Evolutionary conservation across 2,797 vertebrate genomes (phyloP), one percentile per base, ranked within the genome.

Genomic region (Hybognathus amarus): DNA sequence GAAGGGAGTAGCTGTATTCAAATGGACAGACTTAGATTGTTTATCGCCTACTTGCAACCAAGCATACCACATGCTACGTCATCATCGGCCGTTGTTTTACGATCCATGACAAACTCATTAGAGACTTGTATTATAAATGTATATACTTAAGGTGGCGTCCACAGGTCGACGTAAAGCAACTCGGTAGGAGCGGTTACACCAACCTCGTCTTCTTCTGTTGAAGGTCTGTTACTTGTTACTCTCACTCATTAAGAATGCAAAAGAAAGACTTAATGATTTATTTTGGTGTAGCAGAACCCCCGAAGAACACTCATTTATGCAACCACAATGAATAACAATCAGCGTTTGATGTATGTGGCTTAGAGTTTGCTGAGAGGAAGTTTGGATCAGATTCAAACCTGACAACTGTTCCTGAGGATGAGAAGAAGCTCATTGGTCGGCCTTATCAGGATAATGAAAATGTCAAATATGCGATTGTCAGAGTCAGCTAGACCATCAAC

Each of bases 71-170:
- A 83, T 87, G 69, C 71, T 56, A 38, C 24, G 17, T 63, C n/a
- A 76, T 78, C 67, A 42, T 71, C 9, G 12, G 47, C 20, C 8
- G 11, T 30, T 74, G 42, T n/a, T 33, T 85, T 30, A 33, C 68
- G 20, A 42, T 64, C 45, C 17, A 69, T 74, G 61, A 63, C 38
- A 77, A 50, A 78, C 64, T 33, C 22, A 38, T 8, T 76, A 66
- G 30, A 77, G 30, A 81, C 47, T 56, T 86, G 63, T 84, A 38
- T 79, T 84, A 38, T 79, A 66, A 74, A 84, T 78, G 71, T 77
- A 66, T 68, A 40, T 78, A 78, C 33, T 30, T 71, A 61, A 30
- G 24, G 30, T 61, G n/a, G 47, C 7, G 1, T 67, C 40, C 27
- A 50, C 69, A 73, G 30, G 45, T 17, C 4, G 17, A 17, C 69